These are phyloP conservation scores for Masnerella sp. DNA, from an alignment of 2,888 invertebrate genomes.

Conservation along the genomic window DNA sequence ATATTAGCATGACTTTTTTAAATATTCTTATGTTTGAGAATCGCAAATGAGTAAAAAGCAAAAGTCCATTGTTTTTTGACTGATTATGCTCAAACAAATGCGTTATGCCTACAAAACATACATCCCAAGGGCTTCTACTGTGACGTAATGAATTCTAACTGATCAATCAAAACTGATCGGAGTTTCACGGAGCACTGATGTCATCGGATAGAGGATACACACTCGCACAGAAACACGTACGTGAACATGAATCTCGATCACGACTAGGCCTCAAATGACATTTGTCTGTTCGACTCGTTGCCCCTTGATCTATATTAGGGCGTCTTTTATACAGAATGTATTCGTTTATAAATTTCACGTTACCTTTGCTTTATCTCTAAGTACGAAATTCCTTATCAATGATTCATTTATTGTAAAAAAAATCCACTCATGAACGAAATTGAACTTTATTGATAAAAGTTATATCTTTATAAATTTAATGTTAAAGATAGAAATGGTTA, in stretches of 20 bases:
- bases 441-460: too few relatives aligned
- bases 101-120: constrained; percentile 32
- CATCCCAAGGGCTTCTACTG: constrained; percentile 39
- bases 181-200: constrained; percentile 47
- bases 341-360: constrained; percentile 12
- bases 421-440: too few relatives aligned
- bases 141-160: constrained; percentile 50
- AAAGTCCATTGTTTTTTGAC: too few relatives aligned
- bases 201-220: constrained; percentile 23
- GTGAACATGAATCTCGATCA: constrained; percentile 21
- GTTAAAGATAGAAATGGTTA: too few relatives aligned
- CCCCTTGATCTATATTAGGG: constrained; percentile 37
- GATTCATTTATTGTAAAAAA: too few relatives aligned
- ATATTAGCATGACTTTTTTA: too few relatives aligned
- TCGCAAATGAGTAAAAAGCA: too few relatives aligned
- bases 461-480: too few relatives aligned
- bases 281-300: constrained; percentile 39
- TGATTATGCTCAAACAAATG: too few relatives aligned
- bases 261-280: constrained; percentile 43
- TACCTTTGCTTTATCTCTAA: constrained; percentile 78
- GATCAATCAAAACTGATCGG: constrained; percentile 39
- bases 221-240: background rate
- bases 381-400: too few relatives aligned
- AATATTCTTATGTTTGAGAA: too few relatives aligned
- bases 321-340: constrained; percentile 17